These are phyloP conservation scores for Pan troglodytes DNA, from an alignment of 2,113 vertebrate species.

Conservation along the genomic window NHGRI_mPanTro3-v2.1_pri NC_072407.2:10996501-10997000, in stretches of 20 bases:
- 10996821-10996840: conserved; percentile 58
- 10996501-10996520: conserved; percentile 40
- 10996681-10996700: conserved; percentile 66
- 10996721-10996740: conserved; percentile 68
- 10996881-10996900: conserved; percentile 75
- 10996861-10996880: conserved; percentile 68
- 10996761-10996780: conserved; percentile 72
- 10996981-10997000: conserved; percentile 70
- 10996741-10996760: conserved; percentile 69
- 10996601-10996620: not conserved
- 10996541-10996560: conserved; percentile 66
- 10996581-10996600: conserved; percentile 48
- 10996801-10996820: conserved; percentile 70
- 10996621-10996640: conserved; percentile 60
- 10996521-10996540: conserved; percentile 69
- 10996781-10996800: conserved; percentile 65
- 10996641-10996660: conserved; percentile 37
- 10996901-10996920: conserved; percentile 78
- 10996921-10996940: conserved; percentile 77
- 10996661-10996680: conserved; percentile 61
- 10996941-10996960: conserved; percentile 71
- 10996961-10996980: conserved; percentile 71
- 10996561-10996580: conserved; percentile 46
- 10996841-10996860: conserved; percentile 71
- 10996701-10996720: conserved; percentile 78